These are phyloP conservation scores for Tenthredo mesomela DNA, from an alignment of 2,888 invertebrate species.

Conservation along the genomic window DNA sequence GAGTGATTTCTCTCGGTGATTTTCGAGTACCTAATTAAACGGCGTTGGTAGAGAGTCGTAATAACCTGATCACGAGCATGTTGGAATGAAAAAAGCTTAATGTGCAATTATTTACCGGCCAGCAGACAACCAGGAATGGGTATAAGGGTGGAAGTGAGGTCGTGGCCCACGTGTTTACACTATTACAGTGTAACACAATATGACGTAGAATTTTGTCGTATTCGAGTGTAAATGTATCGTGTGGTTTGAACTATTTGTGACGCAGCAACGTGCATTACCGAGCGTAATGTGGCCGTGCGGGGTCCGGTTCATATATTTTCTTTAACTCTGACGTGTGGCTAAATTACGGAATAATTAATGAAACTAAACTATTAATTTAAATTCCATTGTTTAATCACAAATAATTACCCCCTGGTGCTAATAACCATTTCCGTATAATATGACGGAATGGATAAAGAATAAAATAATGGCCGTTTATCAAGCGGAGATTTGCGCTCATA, in stretches of 20 bases:
- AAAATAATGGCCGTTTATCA: constrained; percentile 9
- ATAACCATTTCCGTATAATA: constrained; percentile 20
- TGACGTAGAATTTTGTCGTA: constrained; percentile 66
- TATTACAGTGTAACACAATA: constrained; percentile 61
- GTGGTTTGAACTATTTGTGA: constrained; percentile 67
- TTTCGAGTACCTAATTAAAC: constrained; percentile 6
- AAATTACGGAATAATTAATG: constrained; percentile 77
- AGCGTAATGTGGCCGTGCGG: constrained; percentile 67
- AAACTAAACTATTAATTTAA: constrained; percentile 78
- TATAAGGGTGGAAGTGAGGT: constrained; percentile 64
- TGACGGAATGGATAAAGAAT: neutral
- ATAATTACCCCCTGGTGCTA: constrained; percentile 73
- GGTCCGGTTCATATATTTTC: constrained; percentile 74
- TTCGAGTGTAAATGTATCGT: neutral
- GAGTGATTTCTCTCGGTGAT: neutral
- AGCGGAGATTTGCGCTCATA: neutral
- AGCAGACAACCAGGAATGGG: constrained; percentile 71
- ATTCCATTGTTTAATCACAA: constrained; percentile 77
- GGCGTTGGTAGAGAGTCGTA: constrained; percentile 9
- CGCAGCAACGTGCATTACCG: constrained; percentile 71
- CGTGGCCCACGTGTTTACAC: constrained; percentile 73
- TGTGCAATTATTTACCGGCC: constrained; percentile 77
- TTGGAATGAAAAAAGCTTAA: constrained; percentile 75
- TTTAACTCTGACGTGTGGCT: constrained; percentile 73
- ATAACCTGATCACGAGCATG: constrained; percentile 35